Base-by-base conservation (phyloP, 1,140 invertebrate species). In the Phymastichus coffea region DNA sequence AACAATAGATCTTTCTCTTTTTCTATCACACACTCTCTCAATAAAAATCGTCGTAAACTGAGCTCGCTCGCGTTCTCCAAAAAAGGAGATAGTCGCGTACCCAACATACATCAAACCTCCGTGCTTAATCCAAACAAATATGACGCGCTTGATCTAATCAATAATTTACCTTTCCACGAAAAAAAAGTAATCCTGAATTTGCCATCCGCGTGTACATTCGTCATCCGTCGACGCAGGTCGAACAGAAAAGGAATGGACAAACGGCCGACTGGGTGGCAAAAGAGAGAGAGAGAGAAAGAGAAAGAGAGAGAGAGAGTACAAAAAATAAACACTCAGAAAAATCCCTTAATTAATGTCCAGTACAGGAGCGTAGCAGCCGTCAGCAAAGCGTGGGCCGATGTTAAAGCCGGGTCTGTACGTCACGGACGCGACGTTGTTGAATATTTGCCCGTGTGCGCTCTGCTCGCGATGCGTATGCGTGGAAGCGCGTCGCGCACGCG, bases 261-360 rank as follows among this genome's bases (percentile, higher is more conserved):
- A 30, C 15, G n/a, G 10, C 0, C 4, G 19, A 54, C n/a, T 28
- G 23, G 43, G n/a, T n/a, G n/a, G n/a, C 15, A 47, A 33, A 22
- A 44, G 47, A 3, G 30, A 35, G 26, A 14, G 28, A 19, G 47
- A 7, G n/a, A 47, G 17, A n/a, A 25, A 20, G 28, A 7, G 19
- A 47, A 33, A 12, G 6, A 33, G 28, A 33, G 28, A 33, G 28
- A 33, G 12, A 6, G 28, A 12, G 12, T 54, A 53, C 33, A 61
- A 55, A 54, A 54, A 61, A 61, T 48, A 61, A 61, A 61, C 51
- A 54, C 51, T 55, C 58, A 55, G 58, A 54, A 61, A 61, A 61
- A 61, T 61, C 51, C 58, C 58, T 61, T 61, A 61, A 61, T 61
- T 61, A 61, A 61, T 61, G 58, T 54, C 51, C 51, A 35, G 35